Base-by-base conservation (phyloP, 2,888 invertebrate genomes). In the Drosophila dives region DNA sequence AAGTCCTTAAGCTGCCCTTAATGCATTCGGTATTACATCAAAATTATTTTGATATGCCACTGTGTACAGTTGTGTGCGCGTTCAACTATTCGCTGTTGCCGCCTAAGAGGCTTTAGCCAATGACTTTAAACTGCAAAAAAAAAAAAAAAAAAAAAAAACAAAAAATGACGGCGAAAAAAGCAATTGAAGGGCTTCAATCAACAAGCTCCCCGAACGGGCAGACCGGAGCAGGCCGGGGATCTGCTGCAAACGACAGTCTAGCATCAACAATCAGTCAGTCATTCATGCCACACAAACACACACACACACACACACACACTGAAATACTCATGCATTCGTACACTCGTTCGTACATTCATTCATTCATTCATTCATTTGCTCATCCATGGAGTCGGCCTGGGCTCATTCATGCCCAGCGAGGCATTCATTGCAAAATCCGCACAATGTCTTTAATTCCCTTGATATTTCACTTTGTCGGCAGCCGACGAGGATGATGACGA, bases 381-480 rank as follows among this genome's bases (percentile, higher is more conserved):
- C 80, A 64, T 65, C 64, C 85, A 64, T 60, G 23, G 45, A 55
- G 68, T n/a, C 38, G 60, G 50, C 56, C 48, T 54, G 45, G 38
- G 38, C 38, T 55, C 79, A 78, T 78, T 78, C 78, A 78, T 73
- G 86, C 76, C 73, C 90, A 74, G 80, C 64, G 72, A 65, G 83
- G 84, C 78, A 72, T 86, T 84, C 81, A 75, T 64, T 72, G 72
- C 72, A 77, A 90, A 90, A 89, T 86, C 90, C 90, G 66, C 69
- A 87, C 87, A 89, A 90, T 86, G 73, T 81, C 90, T 86, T 89
- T 89, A 85, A 90, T 85, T 89, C 89, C 87, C 90, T 83, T 90
- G 90, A 90, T 90, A 85, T 85, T 85, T 85, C 90, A 85, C 87
- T 89, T 83, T 90, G 90, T 86, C 45, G 45, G 45, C 45, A 45